Evolutionary conservation across 2,113 vertebrate genomes (phyloP).

Genomic region (Acrocephalus arundinaceus): DNA sequence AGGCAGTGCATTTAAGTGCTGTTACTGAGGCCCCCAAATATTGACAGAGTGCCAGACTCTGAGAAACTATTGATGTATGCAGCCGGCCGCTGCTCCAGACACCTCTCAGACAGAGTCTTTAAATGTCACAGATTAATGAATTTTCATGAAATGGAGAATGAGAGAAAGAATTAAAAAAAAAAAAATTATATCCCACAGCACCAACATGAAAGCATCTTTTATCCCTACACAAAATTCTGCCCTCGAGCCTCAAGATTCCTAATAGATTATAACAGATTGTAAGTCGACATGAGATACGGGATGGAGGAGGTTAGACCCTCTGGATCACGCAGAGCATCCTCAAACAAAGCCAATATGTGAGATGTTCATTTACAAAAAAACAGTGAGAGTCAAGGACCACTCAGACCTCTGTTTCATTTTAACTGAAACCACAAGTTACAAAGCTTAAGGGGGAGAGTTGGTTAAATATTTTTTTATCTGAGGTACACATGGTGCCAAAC

Average conservation of each 20-base stretch:
- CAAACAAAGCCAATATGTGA: not conserved
- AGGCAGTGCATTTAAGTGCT: conserved; percentile 74
- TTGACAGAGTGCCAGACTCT: conserved; percentile 82
- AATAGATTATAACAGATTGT: conserved; percentile 36
- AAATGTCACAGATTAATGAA: conserved; percentile 87
- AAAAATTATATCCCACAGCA: conserved; percentile 15
- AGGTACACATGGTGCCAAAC: not conserved
- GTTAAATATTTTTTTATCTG: not conserved
- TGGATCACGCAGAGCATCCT: conserved; percentile 12
- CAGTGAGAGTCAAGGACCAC: not conserved
- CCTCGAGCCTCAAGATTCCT: conserved; percentile 37
- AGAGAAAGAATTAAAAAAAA: conserved; percentile 49
- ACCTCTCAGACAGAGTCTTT: conserved; percentile 82
- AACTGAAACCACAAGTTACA: not conserved
- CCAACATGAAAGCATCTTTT: conserved; percentile 60
- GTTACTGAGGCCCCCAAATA: conserved; percentile 79
- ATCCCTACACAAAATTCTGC: conserved; percentile 51
- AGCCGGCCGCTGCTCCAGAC: conserved; percentile 79
- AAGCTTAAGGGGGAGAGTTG: not conserved
- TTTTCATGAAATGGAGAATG: conserved; percentile 79
- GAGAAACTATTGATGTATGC: conserved; percentile 80
- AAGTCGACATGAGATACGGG: not conserved
- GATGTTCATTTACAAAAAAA: not conserved
- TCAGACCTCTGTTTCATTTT: not conserved
- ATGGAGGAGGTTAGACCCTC: conserved; percentile 6